Conservation (phyloP, 23 tunicate species). For the Ascidia mentula region DNA sequence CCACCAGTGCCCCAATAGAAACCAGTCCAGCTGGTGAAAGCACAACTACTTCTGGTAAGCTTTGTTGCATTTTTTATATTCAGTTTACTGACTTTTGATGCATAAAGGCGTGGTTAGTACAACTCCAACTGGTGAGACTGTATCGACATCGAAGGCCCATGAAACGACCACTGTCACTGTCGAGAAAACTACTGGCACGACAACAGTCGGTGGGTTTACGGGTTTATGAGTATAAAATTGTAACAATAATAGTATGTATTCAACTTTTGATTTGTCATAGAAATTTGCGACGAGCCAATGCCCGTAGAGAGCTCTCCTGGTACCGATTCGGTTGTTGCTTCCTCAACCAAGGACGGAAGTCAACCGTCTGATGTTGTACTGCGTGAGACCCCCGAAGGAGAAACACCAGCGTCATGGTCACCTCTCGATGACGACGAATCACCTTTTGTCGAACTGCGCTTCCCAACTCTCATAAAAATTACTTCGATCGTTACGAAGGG, state of each 20-base stretch:
- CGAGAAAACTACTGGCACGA: conserved; percentile 23
- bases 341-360: conserved; percentile 33
- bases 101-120: not conserved
- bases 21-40: conserved; percentile 28
- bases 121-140: not conserved
- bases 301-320: conserved; percentile 23
- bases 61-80: too few relatives aligned
- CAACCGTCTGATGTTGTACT: conserved; percentile 35
- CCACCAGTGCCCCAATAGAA: conserved; percentile 13
- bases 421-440: conserved; percentile 43
- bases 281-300: conserved; percentile 66
- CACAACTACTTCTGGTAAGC: conserved; percentile 19
- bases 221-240: not conserved
- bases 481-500: conserved; percentile 60
- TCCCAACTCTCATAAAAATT: conserved; percentile 39
- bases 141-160: not conserved
- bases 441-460: conserved; percentile 56
- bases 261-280: conserved; percentile 8
- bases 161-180: conserved; percentile 3
- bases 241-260: not conserved
- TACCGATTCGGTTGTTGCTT: conserved; percentile 31
- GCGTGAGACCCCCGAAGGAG: conserved; percentile 7
- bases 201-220: conserved; percentile 16
- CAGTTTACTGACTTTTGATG: not conserved
- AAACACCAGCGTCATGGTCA: conserved; percentile 45